Percentiles rank a stretch among this genome's conserved stretches.
Evolutionary conservation across 2,888 invertebrate genomes (phyloP).

Genomic region (Rugalucina vietnamica): DNA sequence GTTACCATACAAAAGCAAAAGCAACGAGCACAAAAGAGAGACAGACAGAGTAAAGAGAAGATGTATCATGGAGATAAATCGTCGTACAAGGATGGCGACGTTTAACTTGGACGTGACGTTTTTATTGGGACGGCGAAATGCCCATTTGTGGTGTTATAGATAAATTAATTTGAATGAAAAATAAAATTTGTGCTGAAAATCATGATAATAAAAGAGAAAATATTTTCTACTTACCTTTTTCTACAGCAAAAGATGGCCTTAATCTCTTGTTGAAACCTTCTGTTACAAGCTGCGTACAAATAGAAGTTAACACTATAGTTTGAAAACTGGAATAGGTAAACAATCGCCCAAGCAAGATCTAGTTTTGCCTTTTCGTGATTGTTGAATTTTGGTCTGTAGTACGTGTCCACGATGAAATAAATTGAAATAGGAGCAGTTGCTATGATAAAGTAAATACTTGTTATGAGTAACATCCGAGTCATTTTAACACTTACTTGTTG

Average conservation of each 20-base stretch:
- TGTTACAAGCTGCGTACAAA: conserved; percentile 65
- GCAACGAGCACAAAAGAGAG: too few relatives aligned
- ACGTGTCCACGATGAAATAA: conserved; percentile 67
- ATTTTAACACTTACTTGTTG: conserved; percentile 59
- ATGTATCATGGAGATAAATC: too few relatives aligned
- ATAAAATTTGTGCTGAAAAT: too few relatives aligned
- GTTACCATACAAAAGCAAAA: background rate
- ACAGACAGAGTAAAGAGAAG: too few relatives aligned
- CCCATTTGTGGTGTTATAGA: too few relatives aligned
- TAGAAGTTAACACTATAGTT: conserved; percentile 69
- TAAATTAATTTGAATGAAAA: too few relatives aligned
- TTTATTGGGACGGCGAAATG: too few relatives aligned
- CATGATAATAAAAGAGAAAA: background rate
- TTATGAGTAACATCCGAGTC: conserved; percentile 65
- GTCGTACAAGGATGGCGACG: too few relatives aligned
- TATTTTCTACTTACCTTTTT: conserved; percentile 61
- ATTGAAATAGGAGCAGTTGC: conserved; percentile 66
- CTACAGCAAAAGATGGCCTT: conserved; percentile 40
- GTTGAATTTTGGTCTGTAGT: conserved; percentile 42
- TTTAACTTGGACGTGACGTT: too few relatives aligned
- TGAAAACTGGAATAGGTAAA: conserved; percentile 62
- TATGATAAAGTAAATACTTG: conserved; percentile 62
- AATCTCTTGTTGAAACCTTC: conserved; percentile 56
- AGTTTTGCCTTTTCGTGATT: conserved; percentile 29
- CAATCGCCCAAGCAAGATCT: conserved; percentile 58